A percentile compares a stretch with the other conserved stretches of the same genome.
phyloP scores from a whole-genome alignment of 2,113 vertebrate species.

The Oncorhynchus kisutch region DNA sequence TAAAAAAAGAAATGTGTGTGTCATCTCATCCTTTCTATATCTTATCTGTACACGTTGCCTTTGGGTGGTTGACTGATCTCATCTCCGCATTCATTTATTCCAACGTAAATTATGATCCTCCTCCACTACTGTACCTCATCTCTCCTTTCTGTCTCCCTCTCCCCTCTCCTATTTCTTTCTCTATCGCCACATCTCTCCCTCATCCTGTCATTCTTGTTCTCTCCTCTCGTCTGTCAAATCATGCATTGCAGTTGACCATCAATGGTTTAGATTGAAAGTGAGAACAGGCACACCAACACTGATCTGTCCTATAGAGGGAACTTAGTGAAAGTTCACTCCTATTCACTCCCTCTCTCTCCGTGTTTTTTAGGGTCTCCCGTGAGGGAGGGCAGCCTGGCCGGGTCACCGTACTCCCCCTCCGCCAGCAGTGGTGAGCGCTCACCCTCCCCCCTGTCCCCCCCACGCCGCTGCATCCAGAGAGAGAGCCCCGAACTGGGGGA shows the following conservation, averaged over 20 bases:
- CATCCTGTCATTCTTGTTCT: constrained; percentile 13
- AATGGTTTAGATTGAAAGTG: not conserved
- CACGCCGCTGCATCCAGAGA: constrained; percentile 64
- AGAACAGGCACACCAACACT: not conserved
- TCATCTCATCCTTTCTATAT: constrained; percentile 4
- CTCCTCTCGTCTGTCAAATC: constrained; percentile 26
- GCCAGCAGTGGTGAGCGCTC: constrained; percentile 75
- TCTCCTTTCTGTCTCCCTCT: constrained; percentile 21
- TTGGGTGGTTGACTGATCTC: constrained; percentile 45
- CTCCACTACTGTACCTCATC: constrained; percentile 19
- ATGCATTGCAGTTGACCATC: constrained; percentile 5
- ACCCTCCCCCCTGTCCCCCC: constrained; percentile 67
- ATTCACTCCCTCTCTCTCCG: constrained; percentile 10
- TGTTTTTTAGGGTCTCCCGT: constrained; percentile 63
- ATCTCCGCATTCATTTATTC: constrained; percentile 51
- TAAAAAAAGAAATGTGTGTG: not conserved
- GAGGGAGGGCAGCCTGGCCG: constrained; percentile 68
- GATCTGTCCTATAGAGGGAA: not conserved
- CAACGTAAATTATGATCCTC: not conserved
- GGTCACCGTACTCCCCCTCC: constrained; percentile 66
- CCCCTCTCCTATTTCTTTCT: constrained; percentile 19
- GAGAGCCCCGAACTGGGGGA: constrained; percentile 69
- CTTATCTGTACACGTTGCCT: constrained; percentile 31
- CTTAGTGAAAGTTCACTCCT: not conserved
- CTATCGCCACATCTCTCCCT: too few species aligned